A percentile compares a stretch with the other conserved stretches of the same genome.
Evolutionary conservation across 2,888 invertebrate genomes (phyloP).

Genomic region (Drosophila gaucha): DNA sequence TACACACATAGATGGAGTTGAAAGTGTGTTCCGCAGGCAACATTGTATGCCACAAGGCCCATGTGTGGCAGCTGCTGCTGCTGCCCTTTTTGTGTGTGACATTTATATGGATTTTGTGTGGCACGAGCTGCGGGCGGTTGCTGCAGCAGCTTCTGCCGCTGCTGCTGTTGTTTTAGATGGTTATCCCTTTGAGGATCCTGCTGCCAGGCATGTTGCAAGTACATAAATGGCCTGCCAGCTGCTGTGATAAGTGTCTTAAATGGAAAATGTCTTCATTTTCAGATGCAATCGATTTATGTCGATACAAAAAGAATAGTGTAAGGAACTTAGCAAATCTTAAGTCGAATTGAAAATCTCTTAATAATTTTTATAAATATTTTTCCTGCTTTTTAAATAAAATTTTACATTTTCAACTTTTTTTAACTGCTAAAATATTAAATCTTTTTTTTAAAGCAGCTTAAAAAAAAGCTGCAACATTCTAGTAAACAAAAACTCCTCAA

Average conservation of each 20-base stretch:
- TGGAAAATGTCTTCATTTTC: conserved; percentile 10
- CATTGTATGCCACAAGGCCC: conserved; percentile 58
- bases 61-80: conserved; percentile 42
- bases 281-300: conserved; percentile 1
- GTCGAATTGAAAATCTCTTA: background rate
- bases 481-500: background rate
- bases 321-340: background rate
- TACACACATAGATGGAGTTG: conserved; percentile 14
- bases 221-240: conserved; percentile 28
- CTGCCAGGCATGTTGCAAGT: conserved; percentile 12
- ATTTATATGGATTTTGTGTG: conserved; percentile 56
- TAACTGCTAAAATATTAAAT: too few species aligned
- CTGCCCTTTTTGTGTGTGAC: conserved; percentile 39
- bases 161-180: conserved; percentile 18
- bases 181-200: conserved; percentile 14
- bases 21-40: conserved; percentile 58
- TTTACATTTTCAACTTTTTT: too few species aligned
- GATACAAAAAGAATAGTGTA: background rate
- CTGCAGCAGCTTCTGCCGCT: background rate
- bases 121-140: conserved; percentile 41
- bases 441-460: too few species aligned
- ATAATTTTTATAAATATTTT: too few species aligned
- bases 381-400: too few species aligned
- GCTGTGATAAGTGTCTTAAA: conserved; percentile 19
- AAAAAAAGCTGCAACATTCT: too few species aligned